Conservation (phyloP, 2,113 vertebrate species). For the Geothlypis trichas region DNA sequence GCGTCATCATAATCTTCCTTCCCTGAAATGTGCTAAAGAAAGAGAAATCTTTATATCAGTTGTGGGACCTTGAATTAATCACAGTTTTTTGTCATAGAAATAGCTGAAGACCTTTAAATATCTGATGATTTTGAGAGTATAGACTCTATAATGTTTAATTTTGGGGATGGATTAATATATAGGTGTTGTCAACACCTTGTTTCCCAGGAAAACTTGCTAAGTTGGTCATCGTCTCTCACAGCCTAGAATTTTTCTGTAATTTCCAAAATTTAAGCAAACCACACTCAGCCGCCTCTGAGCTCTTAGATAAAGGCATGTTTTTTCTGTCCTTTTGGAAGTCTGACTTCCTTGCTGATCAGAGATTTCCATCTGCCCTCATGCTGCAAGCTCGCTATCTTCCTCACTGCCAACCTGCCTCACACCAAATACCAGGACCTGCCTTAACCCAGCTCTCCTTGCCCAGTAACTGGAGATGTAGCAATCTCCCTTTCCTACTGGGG, state of each 20-base stretch:
- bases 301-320: not conserved
- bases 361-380: fast-evolving
- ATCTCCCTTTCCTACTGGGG: not conserved
- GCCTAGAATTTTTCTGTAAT: not conserved
- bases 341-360: not conserved
- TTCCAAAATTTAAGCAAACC: not conserved
- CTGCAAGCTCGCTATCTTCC: not conserved
- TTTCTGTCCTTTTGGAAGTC: not conserved
- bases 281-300: fast-evolving
- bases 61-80: not conserved
- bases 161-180: not conserved
- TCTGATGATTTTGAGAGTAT: not conserved
- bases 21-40: not conserved
- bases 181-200: not conserved
- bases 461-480: not conserved
- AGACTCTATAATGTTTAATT: not conserved
- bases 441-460: not conserved
- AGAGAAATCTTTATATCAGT: not conserved
- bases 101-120: not conserved
- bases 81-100: not conserved
- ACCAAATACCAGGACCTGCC: not conserved
- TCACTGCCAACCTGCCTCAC: not conserved
- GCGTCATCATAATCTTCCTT: not conserved
- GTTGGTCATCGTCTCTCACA: not conserved
- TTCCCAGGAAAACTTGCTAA: not conserved